Evolutionary conservation across 1,140 invertebrate genomes (phyloP), one percentile per base, ranked within the genome.

Genomic region (Ylistrum balloti): DNA sequence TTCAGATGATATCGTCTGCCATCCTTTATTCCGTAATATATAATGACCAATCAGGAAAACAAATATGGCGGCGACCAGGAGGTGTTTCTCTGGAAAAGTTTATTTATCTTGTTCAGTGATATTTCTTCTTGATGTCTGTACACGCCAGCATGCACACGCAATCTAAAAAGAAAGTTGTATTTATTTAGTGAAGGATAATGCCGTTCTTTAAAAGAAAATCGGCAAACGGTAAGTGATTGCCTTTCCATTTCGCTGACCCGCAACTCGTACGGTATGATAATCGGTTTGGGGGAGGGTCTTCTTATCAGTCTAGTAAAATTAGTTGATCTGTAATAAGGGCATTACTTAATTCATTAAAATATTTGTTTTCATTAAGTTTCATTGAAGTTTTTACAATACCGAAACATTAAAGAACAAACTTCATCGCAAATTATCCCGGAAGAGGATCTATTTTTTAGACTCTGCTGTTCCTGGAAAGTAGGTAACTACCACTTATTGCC

Each of bases 61-160:
- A 74, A 74, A 74, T 28, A 74, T 74, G 56, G 56, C 56, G 56
- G 56, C 56, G 22, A 74, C 56, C 56, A 74, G 56, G 56, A 28
- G 56, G 56, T 74, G 56, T 74, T 74, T 74, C 22, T 74, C 56
- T n/a, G 56, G 56, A 74, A 74, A 74, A 74, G 56, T 74, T 74
- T 74, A 74, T 74, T 74, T 74, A 74, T 74, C 56, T 74, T 74
- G n/a, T 74, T 74, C 56, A 11, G 56, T 28, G 22, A 1, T n/a
- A 74, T 28, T 74, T 74, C n/a, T 74, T 7, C n/a, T 28, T 5
- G 5, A 28, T 74, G 56, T n/a, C 28, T 74, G 22, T 74, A 28
- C 28, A 28, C 28, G 56, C 56, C 56, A 74, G 56, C 56, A 74
- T 74, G 56, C n/a, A 74, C n/a, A 11, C n/a, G 3, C 56, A 74